Evolutionary conservation across 2,113 vertebrate species (phyloP), one percentile per base, ranked within the genome.

Genomic region (Channa maculata): DNA sequence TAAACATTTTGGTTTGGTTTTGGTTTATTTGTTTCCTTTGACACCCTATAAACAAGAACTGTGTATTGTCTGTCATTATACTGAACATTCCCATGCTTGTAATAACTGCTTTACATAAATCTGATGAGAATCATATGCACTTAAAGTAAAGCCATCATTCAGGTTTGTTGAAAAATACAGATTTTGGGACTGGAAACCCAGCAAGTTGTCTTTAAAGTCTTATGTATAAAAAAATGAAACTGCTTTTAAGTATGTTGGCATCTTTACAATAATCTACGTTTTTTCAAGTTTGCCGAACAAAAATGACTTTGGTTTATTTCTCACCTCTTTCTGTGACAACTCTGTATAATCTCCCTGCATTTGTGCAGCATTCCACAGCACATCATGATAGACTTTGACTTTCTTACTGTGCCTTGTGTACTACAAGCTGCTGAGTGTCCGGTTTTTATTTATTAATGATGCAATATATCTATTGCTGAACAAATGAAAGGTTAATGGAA

Each of bases 31-130:
- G 52, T 53, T 83, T 85, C 71, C 72, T 65, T 66, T 75, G 62
- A 65, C 83, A 72, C 77, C 77, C 53, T 70, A 13, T 85, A 88
- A 88, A 86, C 86, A 85, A 73, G 60, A 80, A 37, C 36, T 60
- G 55, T 65, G 70, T 51, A 52, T 61, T 70, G 69, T 83, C 82
- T 89, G 71, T 91, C 69, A 89, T 91, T 91, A 91, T 48, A 13
- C 59, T 55, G n/a, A 53, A 58, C 39, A 59, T 60, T 67, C 61
- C 71, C 37, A 68, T 60, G 34, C 36, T 36, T 51, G 65, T 86
- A 81, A 86, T 85, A 57, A 84, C 75, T 70, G 76, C 64, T 75
- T 85, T 84, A 71, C 77, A 61, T 11, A 13, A 76, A 55, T 82
- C 48, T 70, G 78, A 89, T 75, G 67, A 85, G 62, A 69, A 77